Conservation (phyloP, 1,140 invertebrate species). For the Calosoma granatense region DNA sequence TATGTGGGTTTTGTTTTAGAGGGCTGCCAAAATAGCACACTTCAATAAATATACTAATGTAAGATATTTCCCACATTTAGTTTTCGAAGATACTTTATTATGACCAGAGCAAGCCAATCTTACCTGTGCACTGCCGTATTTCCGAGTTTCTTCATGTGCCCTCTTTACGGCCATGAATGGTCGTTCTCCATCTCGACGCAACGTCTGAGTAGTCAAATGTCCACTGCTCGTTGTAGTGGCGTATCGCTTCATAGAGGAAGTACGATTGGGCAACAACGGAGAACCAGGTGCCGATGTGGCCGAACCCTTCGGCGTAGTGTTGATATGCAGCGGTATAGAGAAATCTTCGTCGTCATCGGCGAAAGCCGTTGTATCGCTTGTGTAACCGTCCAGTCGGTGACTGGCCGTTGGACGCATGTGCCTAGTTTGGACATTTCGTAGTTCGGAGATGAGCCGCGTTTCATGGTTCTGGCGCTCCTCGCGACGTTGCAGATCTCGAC, state of each 20-base stretch:
- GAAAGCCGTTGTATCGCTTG: constrained; percentile 65
- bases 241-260: constrained; percentile 12
- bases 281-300: constrained; percentile 17
- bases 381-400: constrained; percentile 54
- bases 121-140: constrained; percentile 40
- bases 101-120: too few relatives aligned
- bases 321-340: constrained; percentile 52
- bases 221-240: constrained; percentile 17
- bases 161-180: constrained; percentile 54
- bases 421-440: constrained; percentile 44
- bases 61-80: too few relatives aligned
- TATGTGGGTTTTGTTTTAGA: background rate
- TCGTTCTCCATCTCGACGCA: constrained; percentile 32
- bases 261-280: constrained; percentile 18
- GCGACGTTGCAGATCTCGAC: constrained; percentile 51
- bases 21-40: too few relatives aligned
- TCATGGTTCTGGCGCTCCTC: constrained; percentile 62
- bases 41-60: too few relatives aligned
- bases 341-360: constrained; percentile 60
- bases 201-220: background rate
- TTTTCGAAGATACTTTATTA: too few relatives aligned
- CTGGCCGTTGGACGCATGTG: constrained; percentile 35
- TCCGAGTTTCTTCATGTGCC: constrained; percentile 45
- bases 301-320: constrained; percentile 37
- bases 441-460: constrained; percentile 47